Conservation (phyloP, 2,113 vertebrate genomes). For the Piprites chloris region DNA sequence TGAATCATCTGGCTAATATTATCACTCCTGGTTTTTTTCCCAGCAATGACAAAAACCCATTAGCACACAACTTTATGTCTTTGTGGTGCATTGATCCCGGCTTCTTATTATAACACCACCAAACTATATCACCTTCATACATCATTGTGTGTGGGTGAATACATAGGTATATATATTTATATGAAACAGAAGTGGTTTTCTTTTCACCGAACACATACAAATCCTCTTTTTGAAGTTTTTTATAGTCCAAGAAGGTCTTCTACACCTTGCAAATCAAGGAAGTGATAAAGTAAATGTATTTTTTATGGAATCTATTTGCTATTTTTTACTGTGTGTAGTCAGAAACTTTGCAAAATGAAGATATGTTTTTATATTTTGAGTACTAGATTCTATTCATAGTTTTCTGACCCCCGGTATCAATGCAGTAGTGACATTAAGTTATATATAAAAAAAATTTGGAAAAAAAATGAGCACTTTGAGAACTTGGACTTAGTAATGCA, state of each 20-base stretch:
- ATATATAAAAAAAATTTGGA: neutral
- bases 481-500: neutral
- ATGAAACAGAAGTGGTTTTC: neutral
- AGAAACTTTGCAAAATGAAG: slow-evolving; percentile 5
- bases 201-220: neutral
- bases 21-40: neutral
- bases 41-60: neutral
- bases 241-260: neutral
- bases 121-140: neutral
- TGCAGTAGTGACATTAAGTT: neutral
- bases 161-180: neutral
- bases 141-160: neutral
- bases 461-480: neutral
- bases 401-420: neutral
- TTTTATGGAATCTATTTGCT: neutral
- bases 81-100: neutral
- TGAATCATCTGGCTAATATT: neutral
- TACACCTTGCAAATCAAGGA: neutral
- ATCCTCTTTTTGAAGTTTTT: neutral
- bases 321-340: neutral
- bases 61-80: neutral
- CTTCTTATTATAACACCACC: neutral
- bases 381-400: neutral
- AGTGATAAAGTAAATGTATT: neutral
- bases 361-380: neutral